Evolutionary conservation across 2,797 vertebrate genomes (phyloP).

Genomic region (Babyrousa celebensis): DNA sequence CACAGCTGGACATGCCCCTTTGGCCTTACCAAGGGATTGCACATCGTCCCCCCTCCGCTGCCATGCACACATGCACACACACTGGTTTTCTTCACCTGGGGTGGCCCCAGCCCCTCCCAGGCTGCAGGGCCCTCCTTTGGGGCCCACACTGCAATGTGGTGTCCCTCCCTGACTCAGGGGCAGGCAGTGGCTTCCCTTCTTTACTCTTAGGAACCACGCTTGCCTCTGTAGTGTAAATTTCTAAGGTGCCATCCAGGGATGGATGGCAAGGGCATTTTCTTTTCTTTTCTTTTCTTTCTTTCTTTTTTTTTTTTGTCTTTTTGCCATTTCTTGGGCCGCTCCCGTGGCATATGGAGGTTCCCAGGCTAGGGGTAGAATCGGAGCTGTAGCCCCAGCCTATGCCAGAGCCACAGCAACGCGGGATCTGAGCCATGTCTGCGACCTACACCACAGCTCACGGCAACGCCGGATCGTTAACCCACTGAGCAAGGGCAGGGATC

Average conservation of each 20-base stretch:
- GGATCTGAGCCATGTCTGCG: too few species aligned
- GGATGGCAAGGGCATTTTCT: rapidly evolving
- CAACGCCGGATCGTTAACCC: too few species aligned
- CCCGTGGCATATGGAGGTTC: too few species aligned
- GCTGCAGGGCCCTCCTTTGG: not conserved
- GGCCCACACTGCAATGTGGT: not conserved
- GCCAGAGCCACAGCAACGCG: too few species aligned
- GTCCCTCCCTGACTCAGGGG: not conserved
- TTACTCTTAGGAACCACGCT: not conserved
- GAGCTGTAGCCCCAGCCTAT: too few species aligned
- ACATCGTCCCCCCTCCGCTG: rapidly evolving
- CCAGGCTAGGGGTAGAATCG: too few species aligned
- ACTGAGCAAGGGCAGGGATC: too few species aligned
- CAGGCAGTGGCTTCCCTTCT: not conserved
- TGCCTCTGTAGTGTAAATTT: not conserved
- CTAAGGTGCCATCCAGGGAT: not conserved
- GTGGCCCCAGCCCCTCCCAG: not conserved
- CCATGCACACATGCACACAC: too few species aligned
- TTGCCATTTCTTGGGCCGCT: too few species aligned
- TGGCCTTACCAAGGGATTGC: not conserved
- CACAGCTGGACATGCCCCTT: not conserved
- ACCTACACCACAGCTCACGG: too few species aligned
- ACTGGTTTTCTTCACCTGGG: not conserved
- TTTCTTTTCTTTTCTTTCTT: too few species aligned
- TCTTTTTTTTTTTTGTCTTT: too few species aligned